These are phyloP conservation scores for Ophion ellenae DNA, from an alignment of 2,888 invertebrate species.

Conservation along the genomic window DNA sequence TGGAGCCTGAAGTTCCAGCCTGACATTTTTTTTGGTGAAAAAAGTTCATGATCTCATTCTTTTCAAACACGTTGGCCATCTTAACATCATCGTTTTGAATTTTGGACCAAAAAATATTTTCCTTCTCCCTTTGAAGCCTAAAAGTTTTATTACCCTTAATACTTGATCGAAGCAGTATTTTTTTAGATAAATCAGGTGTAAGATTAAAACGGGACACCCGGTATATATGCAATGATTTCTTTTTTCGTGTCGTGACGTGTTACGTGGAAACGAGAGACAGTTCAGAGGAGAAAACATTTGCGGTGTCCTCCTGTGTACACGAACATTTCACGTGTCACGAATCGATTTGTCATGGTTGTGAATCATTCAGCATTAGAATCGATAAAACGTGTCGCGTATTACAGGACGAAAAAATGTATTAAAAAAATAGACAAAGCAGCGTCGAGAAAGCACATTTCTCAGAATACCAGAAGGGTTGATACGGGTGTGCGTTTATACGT, in stretches of 20 bases:
- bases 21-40: no score
- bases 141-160: no score
- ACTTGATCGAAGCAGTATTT: no score
- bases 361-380: conserved; percentile 51
- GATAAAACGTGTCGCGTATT: conserved; percentile 46
- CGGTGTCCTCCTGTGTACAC: conserved; percentile 2
- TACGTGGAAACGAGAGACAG: conserved; percentile 21
- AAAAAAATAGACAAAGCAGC: conserved; percentile 4
- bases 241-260: conserved; percentile 8
- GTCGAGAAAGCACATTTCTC: conserved; percentile 7
- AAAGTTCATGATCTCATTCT: no score
- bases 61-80: no score
- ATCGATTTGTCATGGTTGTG: conserved; percentile 42
- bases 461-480: conserved; percentile 8
- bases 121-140: no score
- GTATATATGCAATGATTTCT: not conserved
- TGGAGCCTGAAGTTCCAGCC: no score
- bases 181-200: no score
- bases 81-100: no score
- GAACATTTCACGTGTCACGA: conserved; percentile 38
- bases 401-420: conserved; percentile 14
- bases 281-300: conserved; percentile 19
- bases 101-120: no score
- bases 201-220: no score
- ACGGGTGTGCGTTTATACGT: not conserved